These are phyloP conservation scores for Emberiza fucata DNA, from an alignment of 2,113 vertebrate species.

Conservation along the genomic window DNA sequence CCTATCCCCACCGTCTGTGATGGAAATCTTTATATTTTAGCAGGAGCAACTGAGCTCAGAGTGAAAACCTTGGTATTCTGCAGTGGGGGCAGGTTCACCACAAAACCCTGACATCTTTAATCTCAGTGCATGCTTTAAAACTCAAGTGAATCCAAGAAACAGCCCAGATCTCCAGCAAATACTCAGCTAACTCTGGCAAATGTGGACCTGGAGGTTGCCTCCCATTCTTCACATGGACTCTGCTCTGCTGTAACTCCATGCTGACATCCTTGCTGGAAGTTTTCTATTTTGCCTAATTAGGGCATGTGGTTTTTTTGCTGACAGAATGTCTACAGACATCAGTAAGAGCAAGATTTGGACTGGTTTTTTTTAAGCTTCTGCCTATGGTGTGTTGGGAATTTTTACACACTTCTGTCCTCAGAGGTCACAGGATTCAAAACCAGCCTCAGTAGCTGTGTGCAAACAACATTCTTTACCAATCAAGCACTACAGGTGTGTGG, in stretches of 20 bases:
- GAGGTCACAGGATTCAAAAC: neutral
- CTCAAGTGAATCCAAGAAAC: neutral
- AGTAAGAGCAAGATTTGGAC: neutral
- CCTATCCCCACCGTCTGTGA: fast-evolving
- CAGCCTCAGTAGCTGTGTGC: too few relatives aligned
- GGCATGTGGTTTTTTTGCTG: neutral
- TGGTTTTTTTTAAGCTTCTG: neutral
- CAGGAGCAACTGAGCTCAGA: neutral
- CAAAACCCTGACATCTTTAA: neutral
- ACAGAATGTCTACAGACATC: neutral
- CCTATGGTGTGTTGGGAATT: neutral
- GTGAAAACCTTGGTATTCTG: neutral
- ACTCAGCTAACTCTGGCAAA: neutral
- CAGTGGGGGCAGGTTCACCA: neutral
- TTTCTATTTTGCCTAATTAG: neutral
- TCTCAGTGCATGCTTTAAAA: neutral
- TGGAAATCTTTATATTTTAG: neutral
- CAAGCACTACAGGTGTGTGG: neutral
- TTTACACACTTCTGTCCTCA: neutral
- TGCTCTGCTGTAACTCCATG: fast-evolving
- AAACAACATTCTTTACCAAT: neutral
- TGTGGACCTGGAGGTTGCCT: neutral
- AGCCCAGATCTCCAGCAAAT: neutral
- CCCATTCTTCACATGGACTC: fast-evolving
- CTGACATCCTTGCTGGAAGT: neutral